phyloP scores from a whole-genome alignment of 2,113 vertebrate species.

The Melanocharis versteri region DNA sequence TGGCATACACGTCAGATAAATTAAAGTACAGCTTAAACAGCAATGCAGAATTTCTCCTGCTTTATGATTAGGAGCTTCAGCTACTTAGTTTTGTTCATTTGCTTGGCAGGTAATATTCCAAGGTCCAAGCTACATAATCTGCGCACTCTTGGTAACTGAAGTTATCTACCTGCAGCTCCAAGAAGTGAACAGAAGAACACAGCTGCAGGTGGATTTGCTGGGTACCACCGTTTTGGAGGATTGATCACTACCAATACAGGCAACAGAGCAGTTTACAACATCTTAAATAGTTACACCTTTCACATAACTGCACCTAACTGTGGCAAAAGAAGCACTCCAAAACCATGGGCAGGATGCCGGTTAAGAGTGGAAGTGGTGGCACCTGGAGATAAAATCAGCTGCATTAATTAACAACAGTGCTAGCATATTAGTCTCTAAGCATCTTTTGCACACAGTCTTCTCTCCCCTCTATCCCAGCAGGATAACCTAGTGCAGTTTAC shows the following conservation, averaged over 20 bases:
- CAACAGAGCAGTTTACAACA: not conserved
- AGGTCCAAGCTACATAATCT: not conserved
- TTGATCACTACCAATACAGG: not conserved
- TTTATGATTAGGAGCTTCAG: not conserved
- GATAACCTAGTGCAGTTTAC: not conserved
- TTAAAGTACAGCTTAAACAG: not conserved
- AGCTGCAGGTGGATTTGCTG: not conserved
- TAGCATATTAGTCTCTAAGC: not conserved
- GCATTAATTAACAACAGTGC: not conserved
- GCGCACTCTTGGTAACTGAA: not conserved
- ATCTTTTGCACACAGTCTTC: not conserved
- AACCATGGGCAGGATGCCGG: not conserved
- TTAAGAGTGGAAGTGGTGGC: not conserved
- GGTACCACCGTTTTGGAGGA: not conserved
- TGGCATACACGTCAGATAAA: fast-evolving
- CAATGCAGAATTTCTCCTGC: not conserved
- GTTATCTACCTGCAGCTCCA: not conserved
- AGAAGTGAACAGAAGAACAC: not conserved
- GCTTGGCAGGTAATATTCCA: not conserved
- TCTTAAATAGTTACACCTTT: not conserved
- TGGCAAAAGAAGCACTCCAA: not conserved
- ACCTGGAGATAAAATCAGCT: not conserved
- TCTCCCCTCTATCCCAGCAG: not conserved
- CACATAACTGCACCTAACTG: not conserved
- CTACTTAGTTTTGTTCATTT: not conserved